These are phyloP conservation scores for Rhyacophila evoluta DNA, from an alignment of 2,888 invertebrate species.

Conservation along the genomic window DNA sequence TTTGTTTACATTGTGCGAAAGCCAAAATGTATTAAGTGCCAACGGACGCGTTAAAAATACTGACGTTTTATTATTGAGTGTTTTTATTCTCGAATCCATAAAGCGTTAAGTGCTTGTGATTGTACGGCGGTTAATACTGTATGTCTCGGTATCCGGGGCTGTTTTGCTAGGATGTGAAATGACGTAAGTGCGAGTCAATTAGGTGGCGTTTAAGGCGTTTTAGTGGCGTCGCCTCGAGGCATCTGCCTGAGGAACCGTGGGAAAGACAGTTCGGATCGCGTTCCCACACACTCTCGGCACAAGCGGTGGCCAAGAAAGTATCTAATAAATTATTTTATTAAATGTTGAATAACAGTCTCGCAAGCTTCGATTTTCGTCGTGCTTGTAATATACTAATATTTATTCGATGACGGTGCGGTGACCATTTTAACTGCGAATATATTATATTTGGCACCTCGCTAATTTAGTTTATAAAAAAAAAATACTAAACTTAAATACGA, in stretches of 20 bases:
- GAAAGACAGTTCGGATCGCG: slow-evolving; percentile 34
- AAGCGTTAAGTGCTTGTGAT: slow-evolving; percentile 26
- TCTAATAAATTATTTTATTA: slow-evolving; percentile 43
- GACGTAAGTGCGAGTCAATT: background rate
- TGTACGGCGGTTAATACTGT: slow-evolving; percentile 26
- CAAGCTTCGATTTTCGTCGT: background rate
- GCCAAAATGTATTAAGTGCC: slow-evolving; percentile 35
- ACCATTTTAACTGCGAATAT: background rate
- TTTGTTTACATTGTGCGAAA: slow-evolving; percentile 31
- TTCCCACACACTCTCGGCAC: slow-evolving; percentile 47
- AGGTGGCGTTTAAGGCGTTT: slow-evolving; percentile 9
- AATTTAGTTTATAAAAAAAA: too few species aligned
- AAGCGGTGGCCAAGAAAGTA: slow-evolving; percentile 41
- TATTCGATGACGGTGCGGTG: background rate
- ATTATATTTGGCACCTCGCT: too few species aligned
- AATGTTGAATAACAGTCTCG: background rate
- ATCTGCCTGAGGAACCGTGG: slow-evolving; percentile 39
- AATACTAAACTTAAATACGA: too few species aligned
- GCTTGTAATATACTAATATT: background rate
- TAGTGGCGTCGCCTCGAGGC: background rate
- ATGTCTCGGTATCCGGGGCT: slow-evolving; percentile 16
- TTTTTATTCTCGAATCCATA: background rate
- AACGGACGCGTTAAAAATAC: background rate
- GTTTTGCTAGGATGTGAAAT: background rate
- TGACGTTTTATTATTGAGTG: slow-evolving; percentile 10